Base-by-base conservation (phyloP, 53 echinoderm and acorn worm species). In the Zoroaster sp. region DNA sequence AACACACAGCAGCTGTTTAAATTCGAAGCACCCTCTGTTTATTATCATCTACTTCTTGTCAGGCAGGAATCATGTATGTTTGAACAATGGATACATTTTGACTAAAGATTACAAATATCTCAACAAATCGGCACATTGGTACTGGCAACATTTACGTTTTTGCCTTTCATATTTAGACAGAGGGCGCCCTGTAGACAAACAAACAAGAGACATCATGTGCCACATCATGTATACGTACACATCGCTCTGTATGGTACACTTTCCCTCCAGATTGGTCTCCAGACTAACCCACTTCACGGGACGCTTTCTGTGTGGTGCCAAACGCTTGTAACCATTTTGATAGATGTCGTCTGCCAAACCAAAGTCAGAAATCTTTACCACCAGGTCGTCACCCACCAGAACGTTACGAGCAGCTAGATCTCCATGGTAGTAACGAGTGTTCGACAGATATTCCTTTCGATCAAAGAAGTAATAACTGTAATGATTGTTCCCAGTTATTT, bases 201-300 rank as follows among this genome's bases (percentile, higher is more conserved):
- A n/a, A n/a, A n/a, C n/a, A n/a, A 35, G 5, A 21, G 34, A 34
- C 71, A 32, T 36, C 40, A 13, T 30, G 3, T 72, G 0, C n/a
- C 36, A 37, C 36, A 13, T 72, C 72, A 73, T n/a, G n/a, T n/a
- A n/a, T 53, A 97, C 97, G 70, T 88, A 97, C 97, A 97, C 94
- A 51, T 97, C 97, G 33, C 95, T 95, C 63, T 97, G 92, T 47
- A 97, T 97, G 74, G 94, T 97, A 59, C 97, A 97, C 71, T 91
- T 93, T 15, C 97, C 97, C 40, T 95, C 92, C 47, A 91, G 53
- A 42, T 97, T 97, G 14, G 97, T 97, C 79, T 97, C 97, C 40
- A 95, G 74, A 54, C 97, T 97, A 73, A 97, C 97, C 97, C 97
- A 97, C 46, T 97, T 97, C 1, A 96, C 95, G 1, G 97, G 95